phyloP scores from a whole-genome alignment of 2,113 vertebrate species.

The Mesoclemmys tuberculata region DNA sequence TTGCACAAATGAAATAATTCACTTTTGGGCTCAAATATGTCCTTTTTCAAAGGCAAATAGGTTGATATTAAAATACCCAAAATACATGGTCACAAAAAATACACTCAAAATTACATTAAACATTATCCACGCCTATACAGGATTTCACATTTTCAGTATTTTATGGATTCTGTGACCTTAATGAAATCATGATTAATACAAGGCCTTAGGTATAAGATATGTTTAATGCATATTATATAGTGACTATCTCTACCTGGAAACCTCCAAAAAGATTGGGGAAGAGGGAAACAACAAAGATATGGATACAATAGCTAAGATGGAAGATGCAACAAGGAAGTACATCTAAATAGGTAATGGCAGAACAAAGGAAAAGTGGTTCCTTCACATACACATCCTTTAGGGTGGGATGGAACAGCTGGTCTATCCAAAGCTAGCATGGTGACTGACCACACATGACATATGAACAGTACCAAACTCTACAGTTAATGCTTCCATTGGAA shows the following conservation, averaged over 20 bases:
- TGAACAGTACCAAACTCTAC: background rate
- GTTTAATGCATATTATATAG: background rate
- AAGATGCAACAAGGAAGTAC: conserved; percentile 7
- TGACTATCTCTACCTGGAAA: background rate
- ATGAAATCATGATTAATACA: background rate
- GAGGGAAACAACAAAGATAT: background rate
- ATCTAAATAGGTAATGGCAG: background rate
- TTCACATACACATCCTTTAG: background rate
- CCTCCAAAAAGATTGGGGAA: background rate
- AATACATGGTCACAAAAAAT: background rate
- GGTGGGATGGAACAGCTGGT: background rate
- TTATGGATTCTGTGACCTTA: background rate
- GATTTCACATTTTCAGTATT: background rate
- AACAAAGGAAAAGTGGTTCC: background rate
- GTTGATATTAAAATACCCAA: background rate
- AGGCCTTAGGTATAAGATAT: background rate
- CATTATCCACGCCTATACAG: background rate
- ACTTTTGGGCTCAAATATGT: background rate
- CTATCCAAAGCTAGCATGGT: background rate
- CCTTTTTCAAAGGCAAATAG: background rate
- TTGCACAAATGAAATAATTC: background rate
- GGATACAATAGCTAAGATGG: background rate
- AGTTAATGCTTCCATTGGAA: background rate
- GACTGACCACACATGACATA: background rate
- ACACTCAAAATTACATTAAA: background rate